Evolutionary conservation across 2,113 vertebrate genomes (phyloP), one percentile per base, ranked within the genome.

Genomic region (Malurus alboscapulatus): DNA sequence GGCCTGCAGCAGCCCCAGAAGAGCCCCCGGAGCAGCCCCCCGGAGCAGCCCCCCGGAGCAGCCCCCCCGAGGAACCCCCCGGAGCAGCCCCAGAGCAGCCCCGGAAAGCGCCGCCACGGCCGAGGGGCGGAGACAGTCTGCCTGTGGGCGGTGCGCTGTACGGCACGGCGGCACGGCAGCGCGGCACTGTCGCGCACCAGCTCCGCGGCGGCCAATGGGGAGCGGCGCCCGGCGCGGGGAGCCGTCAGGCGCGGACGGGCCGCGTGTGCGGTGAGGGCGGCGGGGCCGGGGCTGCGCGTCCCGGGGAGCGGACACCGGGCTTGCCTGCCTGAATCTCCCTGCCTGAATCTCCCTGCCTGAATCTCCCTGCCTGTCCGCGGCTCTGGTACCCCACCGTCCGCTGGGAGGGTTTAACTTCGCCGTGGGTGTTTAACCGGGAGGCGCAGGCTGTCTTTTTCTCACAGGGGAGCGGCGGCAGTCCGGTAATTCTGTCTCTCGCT

Each of bases 391-490:
- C 4, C n/a, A 2, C 12, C 1, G 27, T 2, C 30, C 24, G 0
- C 4, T 1, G 4, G 14, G 47, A 36, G 55, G 29, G 44, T 42
- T 44, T 15, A 6, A 1, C 15, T 7, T 30, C 1, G 8, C 13
- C 12, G 0, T 2, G 29, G 4, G 32, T 4, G 20, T 48, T 48
- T 58, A 6, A 2, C 2, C 14, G 0, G 17, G 45, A 7, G 19
- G 21, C 2, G 14, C 9, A 2, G 26, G 26, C 6, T 9, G 17
- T 7, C 4, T 4, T 6, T 13, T 6, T 6, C 19, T 38, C 17
- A 0, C 1, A 0, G 1, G 9, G 25, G 4, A 42, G 51, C 16
- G 20, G 0, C 21, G 7, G 36, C 6, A 1, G 12, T 2, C 12
- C 20, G 0, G 12, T 80, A 20, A 48, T 10, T 10, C 3, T 45